Base-by-base conservation (phyloP, 2,797 vertebrate genomes). In the Pterois miles region DNA sequence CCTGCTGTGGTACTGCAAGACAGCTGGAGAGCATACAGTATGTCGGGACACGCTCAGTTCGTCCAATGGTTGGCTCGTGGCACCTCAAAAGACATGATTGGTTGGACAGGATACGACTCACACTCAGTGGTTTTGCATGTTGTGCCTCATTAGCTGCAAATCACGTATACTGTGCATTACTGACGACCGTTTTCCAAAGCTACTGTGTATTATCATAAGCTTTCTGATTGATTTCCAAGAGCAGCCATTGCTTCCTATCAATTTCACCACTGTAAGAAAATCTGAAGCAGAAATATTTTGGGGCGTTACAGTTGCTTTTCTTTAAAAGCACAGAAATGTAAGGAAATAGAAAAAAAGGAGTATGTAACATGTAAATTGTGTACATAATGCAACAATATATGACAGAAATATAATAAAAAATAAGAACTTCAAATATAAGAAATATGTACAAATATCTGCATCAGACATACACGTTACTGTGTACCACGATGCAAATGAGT, bases 1-100 rank as follows among this genome's bases (percentile, higher is more conserved):
- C 93, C 90, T 63, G 79, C 69, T 67, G 76, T n/a, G 92, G 92
- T 86, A 60, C 82, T 65, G 89, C 87, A 68, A 69, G 76, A 85
- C 54, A 67, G 82, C 71, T 3, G 40, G 85, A 67, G 81, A 84
- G 53, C 80, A 50, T 4, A n/a, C n/a, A n/a, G n/a, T n/a, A 4
- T 57, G 65, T 33, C 22, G 78, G 86, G 77, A 83, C 65, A 1
- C 65, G 4, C 72, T 89, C 85, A 23, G 43, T 87, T 80, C 86
- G 76, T 54, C 46, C 82, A 52, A 14, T 43, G 85, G 80, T 85
- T 79, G 65, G 48, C 64, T 62, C 10, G 66, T 68, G 63, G 83
- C 48, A 27, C 38, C 65, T 71, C 33, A 57, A 65, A 83, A 50
- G 22, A 77, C 66, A 7, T 23, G 13, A 80, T 74, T 57, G 60